These are phyloP conservation scores for Petromus typicus DNA, from an alignment of 2,113 vertebrate species.

Conservation along the genomic window DNA sequence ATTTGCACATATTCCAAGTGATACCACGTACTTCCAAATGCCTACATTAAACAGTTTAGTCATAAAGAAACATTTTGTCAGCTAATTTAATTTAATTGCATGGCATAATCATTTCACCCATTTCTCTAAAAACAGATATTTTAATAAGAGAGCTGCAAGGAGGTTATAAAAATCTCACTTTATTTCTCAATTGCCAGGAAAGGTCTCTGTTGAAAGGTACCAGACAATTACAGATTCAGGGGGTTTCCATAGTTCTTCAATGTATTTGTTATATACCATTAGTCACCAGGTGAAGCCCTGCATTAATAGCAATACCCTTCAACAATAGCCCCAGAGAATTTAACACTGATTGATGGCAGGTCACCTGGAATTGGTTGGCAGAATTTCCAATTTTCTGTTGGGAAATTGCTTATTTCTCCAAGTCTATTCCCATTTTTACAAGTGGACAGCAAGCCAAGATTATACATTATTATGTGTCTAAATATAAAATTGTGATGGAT, in stretches of 20 bases:
- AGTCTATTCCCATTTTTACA: conserved; percentile 93
- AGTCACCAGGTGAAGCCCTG: conserved; percentile 90
- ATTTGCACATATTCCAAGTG: conserved; percentile 74
- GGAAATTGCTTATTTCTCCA: conserved; percentile 93
- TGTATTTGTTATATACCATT: conserved; percentile 91
- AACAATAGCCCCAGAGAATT: conserved; percentile 89
- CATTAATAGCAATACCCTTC: conserved; percentile 90
- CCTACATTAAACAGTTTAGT: conserved; percentile 78
- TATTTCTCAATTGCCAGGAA: conserved; percentile 84
- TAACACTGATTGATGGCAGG: conserved; percentile 93
- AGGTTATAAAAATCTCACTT: conserved; percentile 85
- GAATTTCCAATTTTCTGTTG: conserved; percentile 94
- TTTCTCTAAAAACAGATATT: conserved; percentile 79
- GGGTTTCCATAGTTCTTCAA: conserved; percentile 88
- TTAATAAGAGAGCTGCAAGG: conserved; percentile 78
- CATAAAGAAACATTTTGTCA: conserved; percentile 84
- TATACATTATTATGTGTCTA: conserved; percentile 93
- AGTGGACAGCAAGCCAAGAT: conserved; percentile 91
- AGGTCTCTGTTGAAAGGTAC: conserved; percentile 86
- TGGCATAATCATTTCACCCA: conserved; percentile 78
- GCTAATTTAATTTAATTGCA: conserved; percentile 83
- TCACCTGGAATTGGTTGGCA: conserved; percentile 92
- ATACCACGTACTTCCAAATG: conserved; percentile 66
- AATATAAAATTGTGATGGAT: conserved; percentile 93
- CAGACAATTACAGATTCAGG: conserved; percentile 89